Evolutionary conservation across 1,140 invertebrate genomes (phyloP), one percentile per base, ranked within the genome.

Genomic region (Ditylenchus dipsaci): DNA sequence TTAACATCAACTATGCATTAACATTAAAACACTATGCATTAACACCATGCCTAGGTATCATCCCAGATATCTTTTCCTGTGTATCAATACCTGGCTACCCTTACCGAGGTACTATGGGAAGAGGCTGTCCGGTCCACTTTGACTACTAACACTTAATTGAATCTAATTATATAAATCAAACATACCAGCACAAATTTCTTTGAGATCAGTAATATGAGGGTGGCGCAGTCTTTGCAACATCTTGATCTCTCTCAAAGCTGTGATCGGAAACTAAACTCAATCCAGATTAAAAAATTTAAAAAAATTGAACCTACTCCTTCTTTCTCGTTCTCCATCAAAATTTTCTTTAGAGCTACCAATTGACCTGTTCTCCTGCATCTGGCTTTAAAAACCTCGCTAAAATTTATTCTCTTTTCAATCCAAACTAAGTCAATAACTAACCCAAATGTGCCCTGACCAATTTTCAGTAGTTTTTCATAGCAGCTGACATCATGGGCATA

Each of bases 291-390:
- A n/a, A 1, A 30, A 9, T 23, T 13, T 65, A 30, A 26, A 27
- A 67, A 23, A 56, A 8, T 53, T 21, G 63, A 79, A 88, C 87
- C 86, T 87, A 92, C 91, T 64, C 95, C 94, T 88, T 98, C 95
- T 85, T 96, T 96, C 86, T 99, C 95, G 86, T 97, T 97, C 79
- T 98, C 95, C 93, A 97, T 98, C 3, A 98, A 84, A 29, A 98
- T 92, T 86, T 97, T 97, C 81, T 99, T 98, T 87, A 98, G 89
- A 0, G 95, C 95, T 0, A 97, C 94, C 77, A 94, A 89, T 83
- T 91, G 91, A 81, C 92, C 93, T 49, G 89, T 90, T 58, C 89
- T 89, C 79, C 90, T 91, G 69, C 94, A 90, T 62, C 90, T 88
- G 0, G 94, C 95, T 86, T 97, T 97, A 83, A 97, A 98, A 0